Evolutionary conservation across 2,888 invertebrate species (phyloP).

Genomic region (Acanthoscelides obtectus): DNA sequence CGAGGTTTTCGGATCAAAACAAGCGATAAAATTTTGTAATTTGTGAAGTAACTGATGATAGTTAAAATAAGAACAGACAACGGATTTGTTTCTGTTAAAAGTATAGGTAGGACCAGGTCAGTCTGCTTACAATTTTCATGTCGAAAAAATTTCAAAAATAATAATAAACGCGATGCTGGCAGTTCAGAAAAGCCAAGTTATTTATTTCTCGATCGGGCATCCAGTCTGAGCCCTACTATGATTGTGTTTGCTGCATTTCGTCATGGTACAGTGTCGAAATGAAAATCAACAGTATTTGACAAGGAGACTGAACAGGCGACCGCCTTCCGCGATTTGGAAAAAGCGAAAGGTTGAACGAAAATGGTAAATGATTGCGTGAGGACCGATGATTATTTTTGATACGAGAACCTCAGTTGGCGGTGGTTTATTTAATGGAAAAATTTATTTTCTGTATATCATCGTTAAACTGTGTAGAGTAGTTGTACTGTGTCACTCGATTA

Average conservation of each 20-base stretch:
- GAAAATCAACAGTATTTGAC: too few species aligned
- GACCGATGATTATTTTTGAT: constrained; percentile 21
- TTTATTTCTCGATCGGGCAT: too few species aligned
- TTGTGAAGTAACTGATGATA: neutral
- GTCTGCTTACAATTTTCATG: too few species aligned
- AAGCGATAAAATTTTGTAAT: neutral
- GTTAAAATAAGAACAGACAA: neutral
- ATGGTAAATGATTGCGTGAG: constrained; percentile 35
- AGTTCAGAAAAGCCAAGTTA: too few species aligned
- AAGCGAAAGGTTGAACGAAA: neutral
- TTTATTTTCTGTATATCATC: constrained; percentile 44
- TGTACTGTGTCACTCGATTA: constrained; percentile 40
- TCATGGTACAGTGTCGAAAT: too few species aligned
- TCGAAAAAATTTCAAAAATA: too few species aligned
- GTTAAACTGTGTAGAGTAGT: constrained; percentile 28
- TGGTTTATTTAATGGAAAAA: constrained; percentile 23
- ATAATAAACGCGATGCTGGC: too few species aligned
- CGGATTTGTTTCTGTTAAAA: neutral
- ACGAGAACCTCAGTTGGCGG: neutral
- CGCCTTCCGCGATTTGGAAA: neutral
- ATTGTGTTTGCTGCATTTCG: too few species aligned
- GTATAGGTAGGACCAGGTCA: too few species aligned
- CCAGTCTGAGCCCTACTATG: too few species aligned
- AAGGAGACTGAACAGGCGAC: neutral
- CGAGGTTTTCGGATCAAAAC: neutral